Conservation (phyloP, 2,797 vertebrate genomes). For the Neosilurus mollespiculum region DNA sequence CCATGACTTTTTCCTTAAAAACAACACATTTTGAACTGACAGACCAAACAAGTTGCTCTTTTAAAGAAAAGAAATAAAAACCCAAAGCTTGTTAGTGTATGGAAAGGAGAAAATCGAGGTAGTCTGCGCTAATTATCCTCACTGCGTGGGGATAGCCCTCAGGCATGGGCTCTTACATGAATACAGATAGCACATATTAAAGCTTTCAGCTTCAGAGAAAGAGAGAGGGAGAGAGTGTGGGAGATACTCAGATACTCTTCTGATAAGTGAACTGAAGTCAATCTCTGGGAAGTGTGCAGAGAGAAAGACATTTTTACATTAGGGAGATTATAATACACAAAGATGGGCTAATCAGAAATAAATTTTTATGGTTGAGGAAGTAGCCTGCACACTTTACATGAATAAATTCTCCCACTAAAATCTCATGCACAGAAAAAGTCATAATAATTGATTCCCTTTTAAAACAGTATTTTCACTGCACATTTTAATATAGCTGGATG, state of each 20-base stretch:
- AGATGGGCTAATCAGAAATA: constrained; percentile 20
- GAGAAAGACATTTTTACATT: constrained; percentile 35
- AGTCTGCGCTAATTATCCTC: constrained; percentile 32
- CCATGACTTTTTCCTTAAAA: background rate
- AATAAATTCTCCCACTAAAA: background rate
- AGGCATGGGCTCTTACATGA: constrained; percentile 34
- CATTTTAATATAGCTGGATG: background rate
- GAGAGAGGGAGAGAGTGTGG: constrained; percentile 31
- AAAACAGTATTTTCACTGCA: background rate
- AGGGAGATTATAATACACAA: constrained; percentile 33
- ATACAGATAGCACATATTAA: constrained; percentile 34
- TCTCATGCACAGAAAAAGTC: background rate
- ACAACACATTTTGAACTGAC: background rate
- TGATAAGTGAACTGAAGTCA: constrained; percentile 27
- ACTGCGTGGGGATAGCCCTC: constrained; percentile 35
- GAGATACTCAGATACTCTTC: constrained; percentile 8
- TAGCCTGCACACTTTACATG: constrained; percentile 6
- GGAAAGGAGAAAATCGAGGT: constrained; percentile 19
- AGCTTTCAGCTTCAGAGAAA: constrained; percentile 24
- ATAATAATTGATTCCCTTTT: background rate
- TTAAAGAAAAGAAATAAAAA: constrained; percentile 14
- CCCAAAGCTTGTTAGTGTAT: constrained; percentile 27
- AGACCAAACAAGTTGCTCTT: constrained; percentile 8
- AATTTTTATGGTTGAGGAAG: background rate
- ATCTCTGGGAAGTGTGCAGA: constrained; percentile 31